Base-by-base conservation (phyloP, 2,888 invertebrate species). In the Magallana nippona region DNA sequence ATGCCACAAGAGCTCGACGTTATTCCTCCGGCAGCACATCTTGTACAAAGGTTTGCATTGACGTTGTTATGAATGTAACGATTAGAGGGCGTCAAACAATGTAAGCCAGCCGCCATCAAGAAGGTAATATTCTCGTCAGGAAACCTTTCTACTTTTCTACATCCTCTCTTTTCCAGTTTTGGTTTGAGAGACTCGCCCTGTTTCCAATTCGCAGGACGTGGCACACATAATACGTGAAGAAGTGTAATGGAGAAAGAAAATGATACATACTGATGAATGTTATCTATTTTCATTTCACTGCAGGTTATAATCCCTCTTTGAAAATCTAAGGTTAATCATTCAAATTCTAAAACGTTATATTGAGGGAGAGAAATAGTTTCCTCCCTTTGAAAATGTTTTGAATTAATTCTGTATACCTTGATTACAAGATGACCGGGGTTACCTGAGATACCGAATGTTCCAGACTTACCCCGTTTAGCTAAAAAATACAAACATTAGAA, bases 141-240 rank as follows among this genome's bases (percentile, higher is more conserved):
- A 11, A 91, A 79, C 19, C 85, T 79, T 56, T 83, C 60, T 10
- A 90, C 86, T 10, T 83, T 80, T 32, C 85, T 83, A 15, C 62
- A 82, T 60, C 89, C 89, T 22, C 82, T 62, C 1, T n/a, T n/a
- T 55, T 58, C 15, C 10, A 55, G 8, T 10, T 13, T 10, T 17
- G 79, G 27, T 55, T 27, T 71, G 2, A 85, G n/a, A 3, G 58
- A n/a, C 17, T 80, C n/a, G 15, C 85, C 85, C 13, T 57, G 56
- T 44, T 15, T 77, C 83, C 83, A 84, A 15, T 57, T 22, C 10
- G 82, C 55, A 1, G 91, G 90, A 62, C 94, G 93, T 0, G 94
- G 95, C 89, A 95, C 94, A 88, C 95, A 95, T n/a, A 95, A 91
- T 15, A 95, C 94, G 87, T 95, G 94, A 13, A 95, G 92, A 15